Base-by-base conservation (phyloP, 2,113 vertebrate species). In the Periophthalmus modestus region DNA sequence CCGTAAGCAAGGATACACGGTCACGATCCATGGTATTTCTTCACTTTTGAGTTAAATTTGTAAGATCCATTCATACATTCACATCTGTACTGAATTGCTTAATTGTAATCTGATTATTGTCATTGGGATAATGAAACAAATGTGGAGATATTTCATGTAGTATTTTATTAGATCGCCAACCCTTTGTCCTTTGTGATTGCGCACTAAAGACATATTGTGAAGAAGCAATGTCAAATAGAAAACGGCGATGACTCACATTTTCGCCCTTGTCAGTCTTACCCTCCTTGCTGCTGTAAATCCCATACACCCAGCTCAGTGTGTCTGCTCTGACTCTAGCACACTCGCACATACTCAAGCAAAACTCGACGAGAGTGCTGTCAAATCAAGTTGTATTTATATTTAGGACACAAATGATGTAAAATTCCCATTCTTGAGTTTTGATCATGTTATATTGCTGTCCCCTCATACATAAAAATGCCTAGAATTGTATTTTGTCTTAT, bases 311-410 rank as follows among this genome's bases (percentile, higher is more conserved):
- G 10, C 6, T 13, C 65, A 61, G 52, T 7, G 19, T 21, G 68
- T 61, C 54, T 28, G 28, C 28, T 28, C 28, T 11, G 50, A 34
- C 68, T n/a, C 72, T 58, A 18, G 50, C 47, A 55, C 66, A 59
- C 73, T 13, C 50, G 67, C 79, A 81, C 80, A 80, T 80, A 73
- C 68, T 79, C 70, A 74, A 76, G 23, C 69, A 69, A 79, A 84
- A 82, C 63, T 15, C 66, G 85, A 78, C 84, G 76, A 82, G 80
- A 73, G 65, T 80, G 52, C 74, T 87, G 91, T 89, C 39, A 43
- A 10, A 43, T 43, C 10, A 43, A 78, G 83, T 78, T 89, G 89
- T 28, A 69, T 83, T 83, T 74, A 78, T 68, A 15, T 28, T 55
- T 85, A 62, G 66, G 50, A 43, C 50, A 52, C 65, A 65, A 84